Evolutionary conservation across 2,113 vertebrate genomes (phyloP).

Genomic region (Bos indicus): DNA sequence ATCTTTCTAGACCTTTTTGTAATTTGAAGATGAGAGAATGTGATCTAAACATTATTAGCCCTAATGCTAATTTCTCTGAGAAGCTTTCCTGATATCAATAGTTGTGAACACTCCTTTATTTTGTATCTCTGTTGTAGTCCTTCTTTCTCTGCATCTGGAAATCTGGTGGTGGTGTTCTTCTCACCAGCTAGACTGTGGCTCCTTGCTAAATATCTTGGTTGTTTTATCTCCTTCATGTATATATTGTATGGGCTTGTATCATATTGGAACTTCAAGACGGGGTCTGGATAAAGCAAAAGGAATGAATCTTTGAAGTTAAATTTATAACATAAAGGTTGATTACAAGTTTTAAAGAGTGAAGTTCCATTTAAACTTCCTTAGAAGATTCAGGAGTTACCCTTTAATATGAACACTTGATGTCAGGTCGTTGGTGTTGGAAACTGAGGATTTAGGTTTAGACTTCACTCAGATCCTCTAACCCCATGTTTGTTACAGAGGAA

Average conservation of each 20-base stretch:
- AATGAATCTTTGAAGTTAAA: background rate
- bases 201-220: background rate
- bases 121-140: background rate
- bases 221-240: background rate
- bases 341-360: background rate
- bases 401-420: background rate
- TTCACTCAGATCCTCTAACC: background rate
- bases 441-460: background rate
- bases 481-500: background rate
- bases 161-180: background rate
- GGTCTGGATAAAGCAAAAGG: background rate
- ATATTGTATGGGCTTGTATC: background rate
- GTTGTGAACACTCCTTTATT: background rate
- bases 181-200: background rate
- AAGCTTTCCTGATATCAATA: background rate
- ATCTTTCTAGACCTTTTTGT: background rate
- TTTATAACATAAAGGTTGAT: background rate
- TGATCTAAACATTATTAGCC: background rate
- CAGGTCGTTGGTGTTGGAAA: background rate
- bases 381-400: background rate
- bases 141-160: background rate
- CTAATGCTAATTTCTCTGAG: background rate
- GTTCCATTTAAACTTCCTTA: background rate
- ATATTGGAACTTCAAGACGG: background rate
- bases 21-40: background rate